Percentiles rank a stretch among this genome's conserved stretches.
Conservation (phyloP, 2,113 vertebrate species). For the Mustela lutreola region DNA sequence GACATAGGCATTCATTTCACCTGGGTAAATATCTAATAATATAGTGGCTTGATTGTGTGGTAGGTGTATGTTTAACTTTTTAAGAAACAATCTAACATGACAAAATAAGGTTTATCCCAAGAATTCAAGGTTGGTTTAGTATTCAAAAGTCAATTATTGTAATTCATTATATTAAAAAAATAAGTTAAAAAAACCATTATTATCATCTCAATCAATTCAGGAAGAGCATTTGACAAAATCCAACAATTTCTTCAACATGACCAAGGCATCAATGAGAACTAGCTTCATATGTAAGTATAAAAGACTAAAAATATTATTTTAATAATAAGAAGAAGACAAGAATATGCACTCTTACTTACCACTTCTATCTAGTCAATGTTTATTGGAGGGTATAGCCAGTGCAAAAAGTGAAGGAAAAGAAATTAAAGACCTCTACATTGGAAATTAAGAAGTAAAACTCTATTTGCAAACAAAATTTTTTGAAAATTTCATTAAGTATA, state of each 20-base stretch:
- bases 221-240: not conserved
- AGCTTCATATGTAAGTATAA: not conserved
- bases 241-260: not conserved
- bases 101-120: not conserved
- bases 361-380: not conserved
- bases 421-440: not conserved
- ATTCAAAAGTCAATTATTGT: not conserved
- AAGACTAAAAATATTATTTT: not conserved
- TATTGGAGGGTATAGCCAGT: not conserved
- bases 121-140: not conserved
- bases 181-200: not conserved
- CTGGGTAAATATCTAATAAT: not conserved
- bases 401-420: not conserved
- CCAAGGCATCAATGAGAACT: not conserved
- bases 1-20: not conserved
- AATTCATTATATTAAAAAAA: not conserved
- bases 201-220: not conserved
- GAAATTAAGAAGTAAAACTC: not conserved
- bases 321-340: not conserved
- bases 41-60: not conserved
- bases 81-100: not conserved
- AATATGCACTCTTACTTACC: not conserved
- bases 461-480: not conserved
- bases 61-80: not conserved
- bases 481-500: not conserved